These are phyloP conservation scores for Aphis craccivora DNA, from an alignment of 1,140 invertebrate species.

Conservation along the genomic window DNA sequence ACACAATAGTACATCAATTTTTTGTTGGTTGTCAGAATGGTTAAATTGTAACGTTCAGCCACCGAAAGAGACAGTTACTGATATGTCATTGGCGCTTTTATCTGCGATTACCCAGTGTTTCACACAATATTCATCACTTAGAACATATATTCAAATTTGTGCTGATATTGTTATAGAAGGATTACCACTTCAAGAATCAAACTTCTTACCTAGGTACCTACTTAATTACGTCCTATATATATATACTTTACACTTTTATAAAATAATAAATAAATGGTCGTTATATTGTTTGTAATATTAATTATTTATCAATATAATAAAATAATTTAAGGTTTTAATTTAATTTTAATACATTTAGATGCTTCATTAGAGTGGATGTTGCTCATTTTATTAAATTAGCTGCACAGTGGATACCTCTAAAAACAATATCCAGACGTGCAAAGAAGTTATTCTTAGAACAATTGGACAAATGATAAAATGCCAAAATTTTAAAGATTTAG, in stretches of 20 bases:
- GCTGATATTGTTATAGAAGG: not conserved
- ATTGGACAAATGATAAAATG: too few species aligned
- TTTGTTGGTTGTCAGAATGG: not conserved
- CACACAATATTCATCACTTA: not conserved
- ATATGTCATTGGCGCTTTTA: not conserved
- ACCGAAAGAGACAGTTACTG: not conserved
- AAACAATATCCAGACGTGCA: too few species aligned
- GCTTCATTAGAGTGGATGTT: too few species aligned
- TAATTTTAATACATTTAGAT: too few species aligned
- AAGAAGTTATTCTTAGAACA: too few species aligned
- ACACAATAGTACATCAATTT: not conserved
- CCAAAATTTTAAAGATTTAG: too few species aligned
- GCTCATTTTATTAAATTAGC: too few species aligned
- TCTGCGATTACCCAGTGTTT: not conserved
- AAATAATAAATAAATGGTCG: not conserved
- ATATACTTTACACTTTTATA: not conserved
- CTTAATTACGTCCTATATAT: not conserved
- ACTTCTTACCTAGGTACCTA: not conserved
- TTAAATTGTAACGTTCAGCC: slow-evolving; percentile 1
- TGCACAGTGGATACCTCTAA: too few species aligned
- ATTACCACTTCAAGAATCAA: not conserved
- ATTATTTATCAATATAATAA: not conserved
- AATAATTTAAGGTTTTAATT: too few species aligned
- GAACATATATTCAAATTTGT: not conserved
- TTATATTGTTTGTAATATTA: not conserved